These are phyloP conservation scores for Aphelinus certus DNA, from an alignment of 1,140 invertebrate genomes.

Conservation along the genomic window DNA sequence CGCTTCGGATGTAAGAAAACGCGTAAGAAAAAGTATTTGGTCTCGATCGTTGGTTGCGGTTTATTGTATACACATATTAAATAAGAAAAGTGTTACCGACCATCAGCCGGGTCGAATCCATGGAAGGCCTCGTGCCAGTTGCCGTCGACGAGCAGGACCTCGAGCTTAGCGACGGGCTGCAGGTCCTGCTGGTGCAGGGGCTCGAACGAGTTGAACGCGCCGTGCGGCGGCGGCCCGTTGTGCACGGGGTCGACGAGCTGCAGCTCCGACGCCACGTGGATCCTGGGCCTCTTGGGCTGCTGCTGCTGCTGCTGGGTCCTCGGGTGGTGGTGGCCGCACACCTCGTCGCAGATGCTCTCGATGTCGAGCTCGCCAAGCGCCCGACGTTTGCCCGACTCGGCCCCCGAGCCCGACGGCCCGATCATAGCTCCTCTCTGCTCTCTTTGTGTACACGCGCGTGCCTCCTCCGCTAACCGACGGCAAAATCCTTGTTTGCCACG, in stretches of 20 bases:
- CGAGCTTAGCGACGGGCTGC: constrained; percentile 51
- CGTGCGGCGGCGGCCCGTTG: constrained; percentile 3
- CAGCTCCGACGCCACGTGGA: constrained; percentile 36
- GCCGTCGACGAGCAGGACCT: constrained; percentile 62
- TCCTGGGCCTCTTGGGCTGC: constrained; percentile 27
- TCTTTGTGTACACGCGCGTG: background rate
- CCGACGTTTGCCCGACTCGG: constrained; percentile 47
- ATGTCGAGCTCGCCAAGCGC: constrained; percentile 60
- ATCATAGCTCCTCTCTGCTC: constrained; percentile 50
- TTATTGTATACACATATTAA: background rate
- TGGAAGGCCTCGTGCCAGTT: constrained; percentile 53
- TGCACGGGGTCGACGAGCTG: constrained; percentile 38
- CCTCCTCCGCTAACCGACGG: background rate
- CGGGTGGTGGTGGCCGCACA: constrained; percentile 52
- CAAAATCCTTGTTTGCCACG: too few relatives aligned
- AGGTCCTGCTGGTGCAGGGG: constrained; percentile 3
- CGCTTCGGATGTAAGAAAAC: too few relatives aligned
- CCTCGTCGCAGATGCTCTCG: constrained; percentile 59
- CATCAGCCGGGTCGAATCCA: constrained; percentile 19
- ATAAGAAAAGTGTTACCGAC: background rate
- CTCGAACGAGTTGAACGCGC: constrained; percentile 14
- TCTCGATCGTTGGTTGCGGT: too few relatives aligned
- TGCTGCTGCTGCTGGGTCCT: background rate
- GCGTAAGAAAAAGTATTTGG: too few relatives aligned
- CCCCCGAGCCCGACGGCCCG: constrained; percentile 52